Base-by-base conservation (phyloP, 2,113 vertebrate species). In the Sander lucioperca region DNA sequence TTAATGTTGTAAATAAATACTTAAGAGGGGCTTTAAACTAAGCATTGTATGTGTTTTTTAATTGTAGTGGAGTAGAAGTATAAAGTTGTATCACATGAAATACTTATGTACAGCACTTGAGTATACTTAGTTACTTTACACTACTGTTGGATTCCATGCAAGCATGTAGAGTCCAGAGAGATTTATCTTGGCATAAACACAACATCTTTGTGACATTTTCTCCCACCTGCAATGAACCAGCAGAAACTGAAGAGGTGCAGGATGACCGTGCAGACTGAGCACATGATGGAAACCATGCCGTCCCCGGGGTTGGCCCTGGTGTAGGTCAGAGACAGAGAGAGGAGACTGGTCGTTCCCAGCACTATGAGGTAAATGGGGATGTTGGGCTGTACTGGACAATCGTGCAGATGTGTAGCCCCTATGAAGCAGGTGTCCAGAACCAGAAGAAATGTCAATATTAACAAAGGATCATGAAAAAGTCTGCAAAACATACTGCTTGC, bases 281-380 rank as follows among this genome's bases (percentile, higher is more conserved):
- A 71, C 18, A 90, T 15, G 11, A 33, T 1, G 58, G 1, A 16
- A 43, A 21, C 2, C 0, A 2, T 15, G 5, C 77, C 73, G 0
- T 70, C 51, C 4, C 56, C 36, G 25, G 50, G 54, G 6, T 1
- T 13, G 1, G 2, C 39, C 7, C 14, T 72, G 74, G 18, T 57
- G 83, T 91, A 93, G 27, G 88, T 88, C 63, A 91, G 6, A 71
- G 23, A 27, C 62, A 93, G 59, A 47, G 82, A 64, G 59, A 91
- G 0, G 58, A 93, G 25, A 67, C 47, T 87, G 80, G 2, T 25
- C 1, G 45, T 57, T 45, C 93, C 93, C 50, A 92, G 39, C 50
- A 91, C 90, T 19, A 91, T 81, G 66, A 94, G 85, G 79, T 88
- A 94, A 78, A 94, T 71, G 65, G 93, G 92, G 56, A 94, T 88